Conservation (phyloP, 1,140 invertebrate genomes). For the Ceratitis capitata region DNA sequence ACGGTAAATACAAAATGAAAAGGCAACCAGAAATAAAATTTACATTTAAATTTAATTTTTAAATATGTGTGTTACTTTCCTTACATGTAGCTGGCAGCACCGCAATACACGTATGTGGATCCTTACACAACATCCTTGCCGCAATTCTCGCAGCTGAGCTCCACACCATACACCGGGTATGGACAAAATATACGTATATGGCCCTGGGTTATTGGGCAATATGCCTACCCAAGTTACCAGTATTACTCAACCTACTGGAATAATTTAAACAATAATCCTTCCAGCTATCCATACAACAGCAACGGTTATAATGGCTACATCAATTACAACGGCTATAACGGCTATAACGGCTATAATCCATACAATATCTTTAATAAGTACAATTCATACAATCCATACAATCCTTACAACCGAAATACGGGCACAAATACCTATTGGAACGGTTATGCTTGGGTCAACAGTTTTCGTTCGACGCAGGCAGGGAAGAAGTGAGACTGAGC, state of each 20-base stretch:
- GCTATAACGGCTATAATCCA: neutral
- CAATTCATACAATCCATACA: neutral
- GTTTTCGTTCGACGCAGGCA: neutral
- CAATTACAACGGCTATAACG: neutral
- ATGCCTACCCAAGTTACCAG: constrained; percentile 28
- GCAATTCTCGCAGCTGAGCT: constrained; percentile 46
- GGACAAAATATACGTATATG: constrained; percentile 52
- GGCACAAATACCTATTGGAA: constrained; percentile 14
- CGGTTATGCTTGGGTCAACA: constrained; percentile 1
- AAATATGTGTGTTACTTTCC: neutral
- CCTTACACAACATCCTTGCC: constrained; percentile 34
- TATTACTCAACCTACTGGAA: neutral
- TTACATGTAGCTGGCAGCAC: neutral
- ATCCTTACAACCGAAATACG: neutral
- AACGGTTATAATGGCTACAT: neutral
- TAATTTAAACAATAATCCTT: neutral
- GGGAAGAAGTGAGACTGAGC: neutral
- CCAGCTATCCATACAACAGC: neutral
- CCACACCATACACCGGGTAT: constrained; percentile 51
- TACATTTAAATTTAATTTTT: neutral
- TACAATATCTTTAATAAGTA: neutral
- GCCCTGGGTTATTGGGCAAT: constrained; percentile 60
- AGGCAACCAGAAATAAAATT: neutral
- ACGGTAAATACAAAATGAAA: neutral
- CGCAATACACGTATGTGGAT: neutral